Evolutionary conservation across 1,140 invertebrate genomes (phyloP), one percentile per base, ranked within the genome.

Genomic region (Pseudobourletiella spinata): DNA sequence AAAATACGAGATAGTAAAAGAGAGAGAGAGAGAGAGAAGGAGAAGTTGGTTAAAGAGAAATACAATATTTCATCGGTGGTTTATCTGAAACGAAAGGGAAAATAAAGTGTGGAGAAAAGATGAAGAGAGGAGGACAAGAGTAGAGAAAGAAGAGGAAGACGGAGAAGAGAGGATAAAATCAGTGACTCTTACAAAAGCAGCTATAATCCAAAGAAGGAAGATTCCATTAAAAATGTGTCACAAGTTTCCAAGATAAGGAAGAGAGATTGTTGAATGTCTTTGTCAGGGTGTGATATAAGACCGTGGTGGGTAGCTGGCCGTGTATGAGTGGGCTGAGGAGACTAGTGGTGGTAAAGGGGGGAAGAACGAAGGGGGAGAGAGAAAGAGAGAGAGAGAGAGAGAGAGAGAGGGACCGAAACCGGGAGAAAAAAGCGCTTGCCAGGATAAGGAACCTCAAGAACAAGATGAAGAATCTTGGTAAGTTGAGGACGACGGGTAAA

Each of bases 211-310:
- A 2, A n/a, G 26, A 24, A 59, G 30, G n/a, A 18, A 8, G 57
- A 59, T 59, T 51, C 58, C 58, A 59, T 59, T 59, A 59, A 59
- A 59, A 59, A 59, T 59, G 58, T 59, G 58, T 59, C 58, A 59
- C 6, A 30, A 48, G 26, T 30, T 30, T 35, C 30, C 11, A 50
- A 48, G 58, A 59, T 59, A 59, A 59, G 58, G 46, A 43, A 59
- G 46, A 32, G 25, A 43, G 43, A 51, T 50, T 43, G 46, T 59
- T 46, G 28, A 59, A 50, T 59, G 58, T 50, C 29, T 43, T 48
- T 59, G 43, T 59, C 58, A 46, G 25, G 35, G 35, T 32, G 29
- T 55, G 52, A 55, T 35, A 32, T 35, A 32, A 55, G 52, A 32
- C 16, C 29, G 32, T 39, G n/a, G n/a, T n/a, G 8, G 32, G 32